Evolutionary conservation across 2,888 invertebrate genomes (phyloP).

Genomic region (Neoscelio sp.): DNA sequence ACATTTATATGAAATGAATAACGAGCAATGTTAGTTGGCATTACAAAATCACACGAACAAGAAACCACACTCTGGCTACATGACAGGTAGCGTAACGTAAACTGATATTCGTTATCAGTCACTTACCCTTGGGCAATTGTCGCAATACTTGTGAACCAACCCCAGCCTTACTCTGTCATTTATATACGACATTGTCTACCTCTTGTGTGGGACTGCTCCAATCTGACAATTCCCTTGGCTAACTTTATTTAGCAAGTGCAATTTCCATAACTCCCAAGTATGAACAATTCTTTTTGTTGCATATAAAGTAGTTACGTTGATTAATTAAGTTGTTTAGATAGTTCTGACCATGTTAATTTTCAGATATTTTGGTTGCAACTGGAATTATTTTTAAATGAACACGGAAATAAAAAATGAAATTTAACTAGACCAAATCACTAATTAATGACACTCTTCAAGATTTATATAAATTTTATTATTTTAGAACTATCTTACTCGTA

Average conservation of each 20-base stretch:
- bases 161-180: slow-evolving; percentile 52
- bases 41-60: slow-evolving; percentile 56
- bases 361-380: too few species aligned
- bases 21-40: slow-evolving; percentile 35
- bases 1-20: slow-evolving; percentile 33
- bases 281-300: too few species aligned
- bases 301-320: too few species aligned
- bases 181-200: slow-evolving; percentile 45
- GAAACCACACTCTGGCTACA: slow-evolving; percentile 58
- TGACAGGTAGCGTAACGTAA: slow-evolving; percentile 57
- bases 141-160: slow-evolving; percentile 61
- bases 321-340: too few species aligned
- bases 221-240: slow-evolving; percentile 41
- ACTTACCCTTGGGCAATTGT: slow-evolving; percentile 63
- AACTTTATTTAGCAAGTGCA: slow-evolving; percentile 35
- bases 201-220: slow-evolving; percentile 15
- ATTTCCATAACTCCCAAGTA: slow-evolving; percentile 49
- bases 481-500: too few species aligned
- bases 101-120: slow-evolving; percentile 63
- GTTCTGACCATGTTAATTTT: too few species aligned
- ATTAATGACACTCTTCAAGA: too few species aligned
- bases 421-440: too few species aligned
- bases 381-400: too few species aligned
- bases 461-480: too few species aligned
- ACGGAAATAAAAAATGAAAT: too few species aligned